A percentile compares a stretch with the other conserved stretches of the same genome.
These are phyloP conservation scores for Dendrolimus kikuchii DNA, from an alignment of 1,140 invertebrate genomes.

Conservation along the genomic window DNA sequence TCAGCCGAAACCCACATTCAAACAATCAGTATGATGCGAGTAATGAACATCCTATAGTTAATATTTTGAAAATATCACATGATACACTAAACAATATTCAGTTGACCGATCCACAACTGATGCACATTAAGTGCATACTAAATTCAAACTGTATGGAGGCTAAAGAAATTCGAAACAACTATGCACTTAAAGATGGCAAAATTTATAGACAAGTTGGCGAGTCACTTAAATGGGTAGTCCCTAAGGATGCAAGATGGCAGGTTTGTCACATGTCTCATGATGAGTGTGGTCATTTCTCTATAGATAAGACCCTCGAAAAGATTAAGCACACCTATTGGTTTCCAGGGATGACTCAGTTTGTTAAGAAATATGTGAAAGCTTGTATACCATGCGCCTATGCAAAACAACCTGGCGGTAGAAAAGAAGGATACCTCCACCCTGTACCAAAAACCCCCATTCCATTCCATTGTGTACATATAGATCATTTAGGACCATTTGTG, in stretches of 20 bases:
- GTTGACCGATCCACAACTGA: no score
- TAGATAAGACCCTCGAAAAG: neutral
- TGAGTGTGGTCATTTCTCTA: no score
- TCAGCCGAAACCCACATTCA: neutral
- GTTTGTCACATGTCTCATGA: no score
- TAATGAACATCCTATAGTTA: neutral
- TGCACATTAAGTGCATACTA: no score
- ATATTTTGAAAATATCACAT: no score
- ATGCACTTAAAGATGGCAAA: no score
- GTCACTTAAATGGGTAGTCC: no score
- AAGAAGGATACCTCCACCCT: conserved; percentile 18
- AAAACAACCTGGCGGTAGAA: neutral
- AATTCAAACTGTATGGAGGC: no score
- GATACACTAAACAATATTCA: no score
- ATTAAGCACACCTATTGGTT: conserved; percentile 2
- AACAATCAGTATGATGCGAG: neutral
- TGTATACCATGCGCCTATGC: conserved; percentile 1
- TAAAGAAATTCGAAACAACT: no score
- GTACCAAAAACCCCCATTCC: conserved; percentile 20
- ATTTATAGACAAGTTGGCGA: no score
- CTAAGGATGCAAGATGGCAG: no score
- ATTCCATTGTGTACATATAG: conserved; percentile 24
- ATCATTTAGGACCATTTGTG: conserved; percentile 27
- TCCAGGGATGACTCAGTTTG: conserved; percentile 1
- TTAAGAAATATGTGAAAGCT: conserved; percentile 1